Evolutionary conservation across 2,888 invertebrate species (phyloP).

Genomic region (Phyllotreta striolata): DNA sequence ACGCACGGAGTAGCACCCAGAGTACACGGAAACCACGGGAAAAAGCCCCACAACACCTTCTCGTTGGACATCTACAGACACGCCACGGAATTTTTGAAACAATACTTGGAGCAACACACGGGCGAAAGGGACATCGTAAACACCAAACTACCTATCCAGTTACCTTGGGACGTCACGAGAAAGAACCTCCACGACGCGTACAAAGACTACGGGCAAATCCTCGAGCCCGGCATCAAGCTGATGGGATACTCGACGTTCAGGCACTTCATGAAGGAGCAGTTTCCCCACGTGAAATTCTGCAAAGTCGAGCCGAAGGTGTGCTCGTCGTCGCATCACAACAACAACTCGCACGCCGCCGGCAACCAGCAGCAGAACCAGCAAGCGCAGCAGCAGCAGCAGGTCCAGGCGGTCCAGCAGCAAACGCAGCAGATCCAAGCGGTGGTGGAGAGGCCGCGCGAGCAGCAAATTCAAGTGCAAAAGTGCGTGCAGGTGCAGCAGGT

Average conservation of each 20-base stretch:
- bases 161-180: conserved; percentile 68
- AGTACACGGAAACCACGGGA: conserved; percentile 81
- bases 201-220: conserved; percentile 74
- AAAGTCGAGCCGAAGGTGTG: conserved; percentile 69
- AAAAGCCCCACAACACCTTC: conserved; percentile 82
- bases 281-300: conserved; percentile 77
- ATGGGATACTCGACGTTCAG: conserved; percentile 85
- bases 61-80: conserved; percentile 80
- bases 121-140: conserved; percentile 64
- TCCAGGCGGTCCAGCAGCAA: conserved; percentile 53
- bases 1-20: conserved; percentile 81
- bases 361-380: conserved; percentile 60
- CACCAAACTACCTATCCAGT: conserved; percentile 63
- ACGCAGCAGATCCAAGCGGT: conserved; percentile 62
- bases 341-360: conserved; percentile 45
- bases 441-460: conserved; percentile 62
- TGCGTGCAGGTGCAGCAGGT: conserved; percentile 69
- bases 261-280: conserved; percentile 83
- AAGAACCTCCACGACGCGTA: conserved; percentile 80
- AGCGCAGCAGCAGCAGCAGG: conserved; percentile 61
- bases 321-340: conserved; percentile 55
- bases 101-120: conserved; percentile 74
- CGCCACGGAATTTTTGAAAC: conserved; percentile 78
- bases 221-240: conserved; percentile 74
- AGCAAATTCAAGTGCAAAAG: conserved; percentile 62